phyloP scores from a whole-genome alignment of 2,888 invertebrate species.

The Chironomus riparius region DNA sequence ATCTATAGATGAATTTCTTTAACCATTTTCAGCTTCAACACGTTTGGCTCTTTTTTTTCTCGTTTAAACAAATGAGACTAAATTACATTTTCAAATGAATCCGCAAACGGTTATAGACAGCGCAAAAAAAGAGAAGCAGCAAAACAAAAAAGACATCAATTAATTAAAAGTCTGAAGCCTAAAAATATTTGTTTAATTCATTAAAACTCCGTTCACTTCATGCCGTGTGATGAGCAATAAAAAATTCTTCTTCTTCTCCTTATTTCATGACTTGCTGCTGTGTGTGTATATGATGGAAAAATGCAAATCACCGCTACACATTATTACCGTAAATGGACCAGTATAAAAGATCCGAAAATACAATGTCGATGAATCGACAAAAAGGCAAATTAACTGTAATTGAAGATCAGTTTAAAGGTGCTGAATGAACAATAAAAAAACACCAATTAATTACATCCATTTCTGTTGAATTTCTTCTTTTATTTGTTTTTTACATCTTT shows the following conservation, averaged over 20 bases:
- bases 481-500: neutral
- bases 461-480: slow-evolving; percentile 3
- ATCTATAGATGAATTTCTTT: too few relatives aligned
- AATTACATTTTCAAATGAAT: neutral
- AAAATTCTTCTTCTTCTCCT: neutral
- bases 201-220: neutral
- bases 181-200: slow-evolving; percentile 24
- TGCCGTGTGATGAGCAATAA: neutral
- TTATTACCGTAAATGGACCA: slow-evolving; percentile 1
- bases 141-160: neutral
- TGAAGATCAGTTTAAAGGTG: slow-evolving; percentile 3
- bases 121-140: neutral
- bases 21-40: neutral
- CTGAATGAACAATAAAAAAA: neutral
- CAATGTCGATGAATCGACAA: neutral
- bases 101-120: neutral
- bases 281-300: neutral
- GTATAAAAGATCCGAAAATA: neutral
- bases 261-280: too few relatives aligned
- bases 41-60: neutral
- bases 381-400: slow-evolving; percentile 20
- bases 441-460: neutral
- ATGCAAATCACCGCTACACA: slow-evolving; percentile 14
- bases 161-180: neutral
- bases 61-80: neutral